Percentiles rank a stretch among this genome's conserved stretches.
Evolutionary conservation across 2,113 vertebrate species (phyloP).

Genomic region (Gulo gulo): DNA sequence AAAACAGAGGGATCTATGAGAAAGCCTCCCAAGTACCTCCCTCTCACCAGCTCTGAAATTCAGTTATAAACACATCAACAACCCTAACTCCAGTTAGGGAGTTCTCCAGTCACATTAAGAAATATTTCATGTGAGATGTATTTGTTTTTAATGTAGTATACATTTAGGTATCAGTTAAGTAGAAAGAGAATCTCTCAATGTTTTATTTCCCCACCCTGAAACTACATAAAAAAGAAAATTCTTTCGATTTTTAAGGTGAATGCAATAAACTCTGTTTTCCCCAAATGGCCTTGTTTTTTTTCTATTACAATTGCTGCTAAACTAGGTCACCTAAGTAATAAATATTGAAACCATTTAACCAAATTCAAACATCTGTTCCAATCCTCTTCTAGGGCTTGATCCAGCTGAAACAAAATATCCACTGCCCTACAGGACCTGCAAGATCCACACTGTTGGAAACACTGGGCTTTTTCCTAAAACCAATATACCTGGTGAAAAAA

Average conservation of each 20-base stretch:
- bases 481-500: neutral
- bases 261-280: conserved; percentile 73
- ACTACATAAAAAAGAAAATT: conserved; percentile 54
- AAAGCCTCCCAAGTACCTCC: neutral
- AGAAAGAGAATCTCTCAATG: neutral
- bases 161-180: neutral
- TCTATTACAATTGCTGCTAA: conserved; percentile 74
- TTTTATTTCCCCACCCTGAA: conserved; percentile 45
- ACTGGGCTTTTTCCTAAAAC: neutral
- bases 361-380: conserved; percentile 78
- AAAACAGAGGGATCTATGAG: neutral
- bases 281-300: conserved; percentile 61
- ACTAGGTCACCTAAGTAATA: conserved; percentile 81
- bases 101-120: neutral
- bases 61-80: neutral
- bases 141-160: neutral
- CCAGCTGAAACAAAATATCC: conserved; percentile 65
- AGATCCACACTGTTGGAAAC: conserved; percentile 16
- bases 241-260: conserved; percentile 70
- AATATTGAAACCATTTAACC: conserved; percentile 76
- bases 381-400: conserved; percentile 22
- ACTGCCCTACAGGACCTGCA: conserved; percentile 33
- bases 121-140: neutral
- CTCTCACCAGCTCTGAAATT: neutral
- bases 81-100: neutral